Conservation (phyloP, 2,888 invertebrate genomes). For the Microctonus brassicae region DNA sequence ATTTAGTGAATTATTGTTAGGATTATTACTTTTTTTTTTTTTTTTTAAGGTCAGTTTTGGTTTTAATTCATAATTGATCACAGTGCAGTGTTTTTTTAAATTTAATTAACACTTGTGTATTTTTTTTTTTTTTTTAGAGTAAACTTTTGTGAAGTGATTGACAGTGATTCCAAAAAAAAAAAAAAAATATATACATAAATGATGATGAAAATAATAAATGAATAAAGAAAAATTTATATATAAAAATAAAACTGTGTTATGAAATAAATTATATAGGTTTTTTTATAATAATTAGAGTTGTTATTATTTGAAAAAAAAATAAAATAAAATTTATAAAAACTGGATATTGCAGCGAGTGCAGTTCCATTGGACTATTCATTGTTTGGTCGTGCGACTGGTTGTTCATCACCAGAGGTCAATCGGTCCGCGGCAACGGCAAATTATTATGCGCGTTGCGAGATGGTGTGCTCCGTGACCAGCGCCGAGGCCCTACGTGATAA, state of each 20-base stretch:
- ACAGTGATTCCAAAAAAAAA: background rate
- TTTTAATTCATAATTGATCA: background rate
- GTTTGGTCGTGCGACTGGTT: conserved; percentile 17
- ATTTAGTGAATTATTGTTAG: no score
- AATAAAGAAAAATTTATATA: background rate
- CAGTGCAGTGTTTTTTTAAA: background rate
- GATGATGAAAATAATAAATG: no score
- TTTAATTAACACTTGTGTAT: background rate
- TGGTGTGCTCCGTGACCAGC: conserved; percentile 69
- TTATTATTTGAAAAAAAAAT: background rate
- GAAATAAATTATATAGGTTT: background rate
- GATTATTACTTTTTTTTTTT: no score
- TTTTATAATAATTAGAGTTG: background rate
- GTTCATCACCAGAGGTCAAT: conserved; percentile 40
- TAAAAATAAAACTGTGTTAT: background rate
- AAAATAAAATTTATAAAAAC: background rate
- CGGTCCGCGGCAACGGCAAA: conserved; percentile 36
- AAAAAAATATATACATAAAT: no score
- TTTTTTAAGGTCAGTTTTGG: no score
- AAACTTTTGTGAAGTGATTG: conserved; percentile 9
- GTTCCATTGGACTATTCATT: conserved; percentile 21
- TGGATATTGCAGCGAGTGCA: conserved; percentile 30
- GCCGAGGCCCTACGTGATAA: conserved; percentile 52
- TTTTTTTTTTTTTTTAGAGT: background rate
- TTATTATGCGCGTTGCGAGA: conserved; percentile 67